Evolutionary conservation across 2,797 vertebrate genomes (phyloP).

Genomic region (Lepus oiostolus): DNA sequence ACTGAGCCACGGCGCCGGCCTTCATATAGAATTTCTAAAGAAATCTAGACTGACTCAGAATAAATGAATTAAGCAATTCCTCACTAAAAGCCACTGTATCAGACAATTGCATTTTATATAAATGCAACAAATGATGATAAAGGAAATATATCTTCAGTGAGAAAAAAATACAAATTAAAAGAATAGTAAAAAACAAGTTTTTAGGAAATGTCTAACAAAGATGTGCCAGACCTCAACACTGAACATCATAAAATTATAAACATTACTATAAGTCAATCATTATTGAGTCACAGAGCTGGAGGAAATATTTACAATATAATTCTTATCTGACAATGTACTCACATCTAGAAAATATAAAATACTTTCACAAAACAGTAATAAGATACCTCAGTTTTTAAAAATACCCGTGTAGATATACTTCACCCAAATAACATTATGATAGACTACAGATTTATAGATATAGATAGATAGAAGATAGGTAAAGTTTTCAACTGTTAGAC

Average conservation of each 20-base stretch:
- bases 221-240: background rate
- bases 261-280: background rate
- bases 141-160: background rate
- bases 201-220: conserved; percentile 19
- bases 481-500: background rate
- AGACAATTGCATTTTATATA: conserved; percentile 14
- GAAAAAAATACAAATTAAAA: background rate
- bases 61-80: conserved; percentile 20
- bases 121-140: background rate
- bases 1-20: too few relatives aligned
- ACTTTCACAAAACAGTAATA: background rate
- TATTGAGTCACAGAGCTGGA: background rate
- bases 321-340: background rate
- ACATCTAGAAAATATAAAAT: background rate
- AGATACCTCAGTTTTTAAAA: background rate
- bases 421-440: conserved; percentile 26
- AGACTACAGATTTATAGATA: background rate
- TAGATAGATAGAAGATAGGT: background rate
- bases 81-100: background rate
- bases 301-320: background rate
- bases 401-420: background rate
- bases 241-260: conserved; percentile 48
- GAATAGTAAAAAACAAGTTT: conserved; percentile 32
- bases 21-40: background rate
- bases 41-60: background rate